Percentiles rank a stretch among this genome's conserved stretches.
Conservation (phyloP, 2,797 vertebrate genomes). For the Alauda arvensis region DNA sequence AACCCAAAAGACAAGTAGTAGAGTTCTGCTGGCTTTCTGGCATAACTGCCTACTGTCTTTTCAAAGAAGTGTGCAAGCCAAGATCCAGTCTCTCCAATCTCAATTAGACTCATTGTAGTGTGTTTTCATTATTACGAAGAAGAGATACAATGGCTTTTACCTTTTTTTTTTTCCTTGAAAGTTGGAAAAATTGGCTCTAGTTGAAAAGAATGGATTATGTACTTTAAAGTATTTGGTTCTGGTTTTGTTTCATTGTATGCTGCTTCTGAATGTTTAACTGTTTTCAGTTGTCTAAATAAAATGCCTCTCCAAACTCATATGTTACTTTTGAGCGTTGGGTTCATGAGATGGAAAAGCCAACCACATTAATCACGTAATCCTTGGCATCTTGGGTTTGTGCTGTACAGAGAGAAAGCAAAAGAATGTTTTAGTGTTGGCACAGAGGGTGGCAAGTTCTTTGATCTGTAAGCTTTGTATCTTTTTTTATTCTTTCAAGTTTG, state of each 20-base stretch:
- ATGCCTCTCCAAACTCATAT: conserved; percentile 57
- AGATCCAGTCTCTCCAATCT: conserved; percentile 62
- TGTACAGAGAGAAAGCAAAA: neutral
- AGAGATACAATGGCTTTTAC: conserved; percentile 68
- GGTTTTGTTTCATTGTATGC: conserved; percentile 65
- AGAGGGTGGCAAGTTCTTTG: neutral
- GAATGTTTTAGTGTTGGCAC: neutral
- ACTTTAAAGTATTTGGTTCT: conserved; percentile 47
- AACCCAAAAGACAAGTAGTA: conserved; percentile 68
- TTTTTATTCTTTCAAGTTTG: conserved; percentile 11
- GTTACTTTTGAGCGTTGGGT: neutral
- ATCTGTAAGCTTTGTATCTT: conserved; percentile 30
- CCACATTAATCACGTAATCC: neutral
- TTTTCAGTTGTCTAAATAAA: conserved; percentile 79
- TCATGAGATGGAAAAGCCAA: conserved; percentile 28
- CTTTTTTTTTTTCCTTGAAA: conserved; percentile 35
- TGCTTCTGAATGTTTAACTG: conserved; percentile 66
- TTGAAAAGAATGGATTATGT: conserved; percentile 56
- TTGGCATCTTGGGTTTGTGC: conserved; percentile 1
- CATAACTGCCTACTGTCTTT: conserved; percentile 80
- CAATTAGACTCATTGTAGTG: conserved; percentile 66
- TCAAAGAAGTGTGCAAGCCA: conserved; percentile 69
- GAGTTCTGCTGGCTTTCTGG: conserved; percentile 70
- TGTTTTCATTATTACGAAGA: conserved; percentile 66
- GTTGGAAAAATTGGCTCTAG: conserved; percentile 42